A percentile compares a stretch with the other conserved stretches of the same genome.
These are phyloP conservation scores for Heliornis fulica DNA, from an alignment of 2,113 vertebrate genomes.

Conservation along the genomic window DNA sequence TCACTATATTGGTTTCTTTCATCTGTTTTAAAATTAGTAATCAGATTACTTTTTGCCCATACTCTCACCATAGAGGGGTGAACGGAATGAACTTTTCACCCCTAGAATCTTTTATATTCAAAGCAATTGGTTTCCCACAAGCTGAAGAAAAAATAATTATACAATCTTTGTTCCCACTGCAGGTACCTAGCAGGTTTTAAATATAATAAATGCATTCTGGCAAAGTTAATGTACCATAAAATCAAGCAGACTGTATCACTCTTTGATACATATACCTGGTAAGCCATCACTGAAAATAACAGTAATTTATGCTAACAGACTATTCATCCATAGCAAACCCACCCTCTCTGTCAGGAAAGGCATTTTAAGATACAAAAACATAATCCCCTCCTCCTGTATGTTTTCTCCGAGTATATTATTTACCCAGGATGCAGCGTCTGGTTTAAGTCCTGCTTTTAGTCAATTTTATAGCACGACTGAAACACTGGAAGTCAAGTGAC, in stretches of 20 bases:
- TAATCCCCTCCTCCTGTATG: not conserved
- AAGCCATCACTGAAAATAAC: slow-evolving; percentile 42
- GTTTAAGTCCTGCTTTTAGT: slow-evolving; percentile 38
- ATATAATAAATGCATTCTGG: slow-evolving; percentile 60
- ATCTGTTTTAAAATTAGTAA: slow-evolving; percentile 60
- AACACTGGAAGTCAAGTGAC: slow-evolving; percentile 39
- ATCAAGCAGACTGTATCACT: slow-evolving; percentile 45
- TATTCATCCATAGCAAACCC: slow-evolving; percentile 8
- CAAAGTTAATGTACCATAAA: slow-evolving; percentile 66
- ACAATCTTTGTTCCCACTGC: slow-evolving; percentile 47
- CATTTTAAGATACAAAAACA: slow-evolving; percentile 38
- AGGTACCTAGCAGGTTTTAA: slow-evolving; percentile 55
- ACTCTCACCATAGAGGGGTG: not conserved
- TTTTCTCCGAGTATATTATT: not conserved
- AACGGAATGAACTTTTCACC: slow-evolving; percentile 52
- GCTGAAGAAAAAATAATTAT: slow-evolving; percentile 56
- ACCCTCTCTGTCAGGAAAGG: slow-evolving; percentile 5
- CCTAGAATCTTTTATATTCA: slow-evolving; percentile 28
- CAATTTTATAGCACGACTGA: slow-evolving; percentile 24
- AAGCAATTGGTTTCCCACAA: slow-evolving; percentile 44
- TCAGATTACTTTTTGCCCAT: slow-evolving; percentile 32
- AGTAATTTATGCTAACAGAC: slow-evolving; percentile 48
- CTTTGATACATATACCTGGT: slow-evolving; percentile 21
- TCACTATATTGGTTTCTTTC: slow-evolving; percentile 1
- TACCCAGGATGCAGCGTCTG: slow-evolving; percentile 14